phyloP scores from a whole-genome alignment of 53 echinoderm and acorn worm genomes.

The Temnopleurus reevesii region DNA sequence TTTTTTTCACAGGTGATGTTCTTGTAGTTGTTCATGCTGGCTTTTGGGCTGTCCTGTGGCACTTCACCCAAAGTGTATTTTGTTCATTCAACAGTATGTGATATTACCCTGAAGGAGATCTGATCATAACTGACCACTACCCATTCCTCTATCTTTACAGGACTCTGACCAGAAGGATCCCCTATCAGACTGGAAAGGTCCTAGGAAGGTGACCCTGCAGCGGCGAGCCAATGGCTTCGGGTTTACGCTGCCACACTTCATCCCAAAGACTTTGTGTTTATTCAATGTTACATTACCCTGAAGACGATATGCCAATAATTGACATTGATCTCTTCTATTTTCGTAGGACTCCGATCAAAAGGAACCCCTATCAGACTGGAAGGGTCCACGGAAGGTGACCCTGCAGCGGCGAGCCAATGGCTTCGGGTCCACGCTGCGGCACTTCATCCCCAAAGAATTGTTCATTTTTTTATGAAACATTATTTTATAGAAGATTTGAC shows the following conservation, averaged over 20 bases:
- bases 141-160: not conserved
- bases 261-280: too few relatives aligned
- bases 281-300: too few relatives aligned
- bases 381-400: conserved; percentile 88
- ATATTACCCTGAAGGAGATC: too few relatives aligned
- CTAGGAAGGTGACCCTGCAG: conserved; percentile 87
- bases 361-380: conserved; percentile 35
- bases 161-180: conserved; percentile 50
- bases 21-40: too few relatives aligned
- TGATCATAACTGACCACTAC: not conserved
- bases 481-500: too few relatives aligned
- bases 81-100: too few relatives aligned
- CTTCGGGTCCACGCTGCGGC: conserved; percentile 93
- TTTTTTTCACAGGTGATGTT: too few relatives aligned
- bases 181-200: conserved; percentile 65
- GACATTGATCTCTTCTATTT: not conserved
- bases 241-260: conserved; percentile 93
- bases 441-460: too few relatives aligned
- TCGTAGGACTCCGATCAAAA: conserved; percentile 49
- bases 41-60: too few relatives aligned
- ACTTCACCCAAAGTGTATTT: too few relatives aligned
- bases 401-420: conserved; percentile 82
- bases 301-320: too few relatives aligned
- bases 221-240: conserved; percentile 86
- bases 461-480: too few relatives aligned